phyloP scores from a whole-genome alignment of 53 echinoderm and acorn worm genomes.

The Paelopatides confundens region DNA sequence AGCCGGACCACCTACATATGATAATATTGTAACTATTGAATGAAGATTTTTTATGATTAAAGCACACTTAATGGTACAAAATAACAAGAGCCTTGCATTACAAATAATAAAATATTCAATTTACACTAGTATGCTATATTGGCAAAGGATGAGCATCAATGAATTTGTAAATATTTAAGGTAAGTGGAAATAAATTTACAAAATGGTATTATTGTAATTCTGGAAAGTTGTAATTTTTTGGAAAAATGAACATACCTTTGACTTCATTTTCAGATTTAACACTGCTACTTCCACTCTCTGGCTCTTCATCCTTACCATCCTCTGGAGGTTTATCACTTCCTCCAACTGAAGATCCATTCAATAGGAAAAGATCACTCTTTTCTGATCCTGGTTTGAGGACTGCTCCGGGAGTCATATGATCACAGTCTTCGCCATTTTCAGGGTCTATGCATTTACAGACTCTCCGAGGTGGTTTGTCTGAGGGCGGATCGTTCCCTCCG shows the following conservation, averaged over 20 bases:
- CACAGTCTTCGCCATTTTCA: slow-evolving; percentile 30
- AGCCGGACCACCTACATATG: no score
- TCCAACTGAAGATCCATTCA: background rate
- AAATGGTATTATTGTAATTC: no score
- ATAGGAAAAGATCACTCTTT: background rate
- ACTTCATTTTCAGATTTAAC: background rate
- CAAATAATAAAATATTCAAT: no score
- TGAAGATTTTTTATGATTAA: no score
- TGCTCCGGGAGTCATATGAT: background rate
- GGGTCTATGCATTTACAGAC: slow-evolving; percentile 37
- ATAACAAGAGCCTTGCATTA: no score
- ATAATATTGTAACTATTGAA: no score
- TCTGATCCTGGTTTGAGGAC: background rate
- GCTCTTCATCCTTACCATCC: background rate
- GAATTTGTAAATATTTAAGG: no score
- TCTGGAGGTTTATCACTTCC: background rate
- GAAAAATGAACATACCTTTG: slow-evolving; percentile 10
- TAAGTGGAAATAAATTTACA: no score
- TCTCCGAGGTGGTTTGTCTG: background rate
- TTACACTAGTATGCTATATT: no score
- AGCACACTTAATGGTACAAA: no score
- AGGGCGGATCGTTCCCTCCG: background rate
- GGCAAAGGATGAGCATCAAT: no score
- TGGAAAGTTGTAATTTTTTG: no score
- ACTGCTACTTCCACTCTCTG: background rate